Evolutionary conservation across 2,113 vertebrate genomes (phyloP), one percentile per base, ranked within the genome.

Genomic region (Pardalotus punctatus): DNA sequence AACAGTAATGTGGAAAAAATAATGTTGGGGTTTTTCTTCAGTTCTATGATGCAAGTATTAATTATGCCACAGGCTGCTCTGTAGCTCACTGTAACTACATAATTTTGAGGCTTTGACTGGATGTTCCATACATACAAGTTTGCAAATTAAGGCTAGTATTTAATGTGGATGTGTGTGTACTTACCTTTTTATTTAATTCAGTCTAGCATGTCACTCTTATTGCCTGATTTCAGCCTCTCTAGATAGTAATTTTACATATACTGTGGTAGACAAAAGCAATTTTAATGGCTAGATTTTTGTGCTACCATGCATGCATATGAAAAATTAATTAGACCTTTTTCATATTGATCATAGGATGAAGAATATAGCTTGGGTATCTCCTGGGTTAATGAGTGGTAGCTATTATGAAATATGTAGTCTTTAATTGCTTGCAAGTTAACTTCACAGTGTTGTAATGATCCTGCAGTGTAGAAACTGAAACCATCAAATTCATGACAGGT

Each of bases 11-110:
- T 60, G 27, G 23, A 58, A 81, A 53, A 56, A 40, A 12, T 22
- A 2, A 10, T 23, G 11, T 2, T 33, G 9, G 7, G 11, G 0
- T 4, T 6, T 5, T 54, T 53, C 50, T 76, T 43, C 25, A 73
- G 12, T 66, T 70, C 13, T 58, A 1, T 77, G 57, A 51, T 4
- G 5, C 64, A 69, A 73, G 10, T 10, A 45, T 5, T 62, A 71
- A 54, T 81, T 78, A 84, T 71, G 21, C 27, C 29, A 47, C 14
- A 33, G 22, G 2, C 28, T 91, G n/a, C 36, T 40, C 58, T 54
- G 12, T 78, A 79, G 21, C 20, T 71, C 5, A 47, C 33, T 56
- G 8, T 90, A 79, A 22, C 28, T 70, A 35, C 3, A 14, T 50
- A 54, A 61, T 50, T 36, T 15, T 42, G 21, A 38, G 27, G 7